These are phyloP conservation scores for Micrasema longulum DNA, from an alignment of 1,140 invertebrate genomes.

Conservation along the genomic window DNA sequence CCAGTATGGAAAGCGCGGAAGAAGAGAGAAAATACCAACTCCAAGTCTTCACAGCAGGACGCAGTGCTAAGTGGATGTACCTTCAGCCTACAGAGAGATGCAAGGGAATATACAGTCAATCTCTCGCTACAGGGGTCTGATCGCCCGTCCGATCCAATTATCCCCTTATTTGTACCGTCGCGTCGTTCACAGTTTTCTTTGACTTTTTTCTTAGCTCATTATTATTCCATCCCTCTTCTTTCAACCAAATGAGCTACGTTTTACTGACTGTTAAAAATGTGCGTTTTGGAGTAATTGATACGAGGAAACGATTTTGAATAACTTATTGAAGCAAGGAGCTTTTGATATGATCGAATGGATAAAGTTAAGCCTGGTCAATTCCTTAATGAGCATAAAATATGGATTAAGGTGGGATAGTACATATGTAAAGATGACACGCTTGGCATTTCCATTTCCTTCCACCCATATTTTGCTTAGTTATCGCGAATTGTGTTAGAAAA, in stretches of 20 bases:
- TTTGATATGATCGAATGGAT: no score
- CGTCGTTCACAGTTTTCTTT: constrained; percentile 32
- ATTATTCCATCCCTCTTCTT: constrained; percentile 47
- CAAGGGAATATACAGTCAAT: constrained; percentile 27
- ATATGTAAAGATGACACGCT: no score
- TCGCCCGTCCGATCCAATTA: constrained; percentile 53
- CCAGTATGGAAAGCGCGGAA: no score
- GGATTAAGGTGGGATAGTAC: no score
- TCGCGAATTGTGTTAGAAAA: no score
- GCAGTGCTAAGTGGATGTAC: constrained; percentile 21
- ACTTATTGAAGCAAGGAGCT: no score
- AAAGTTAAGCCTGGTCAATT: no score
- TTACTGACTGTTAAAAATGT: constrained; percentile 45
- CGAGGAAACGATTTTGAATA: neutral
- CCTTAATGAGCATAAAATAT: no score
- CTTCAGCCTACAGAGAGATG: constrained; percentile 3
- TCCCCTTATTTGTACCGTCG: constrained; percentile 52
- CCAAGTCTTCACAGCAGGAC: constrained; percentile 23
- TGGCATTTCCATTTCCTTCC: no score
- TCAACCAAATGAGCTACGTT: constrained; percentile 32
- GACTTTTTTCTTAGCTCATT: constrained; percentile 46
- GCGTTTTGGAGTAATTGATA: neutral
- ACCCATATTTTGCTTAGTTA: no score
- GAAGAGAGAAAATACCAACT: neutral
- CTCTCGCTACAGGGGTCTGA: constrained; percentile 46